Evolutionary conservation across 1,140 invertebrate genomes (phyloP).

Genomic region (Drosophila nebulosa): DNA sequence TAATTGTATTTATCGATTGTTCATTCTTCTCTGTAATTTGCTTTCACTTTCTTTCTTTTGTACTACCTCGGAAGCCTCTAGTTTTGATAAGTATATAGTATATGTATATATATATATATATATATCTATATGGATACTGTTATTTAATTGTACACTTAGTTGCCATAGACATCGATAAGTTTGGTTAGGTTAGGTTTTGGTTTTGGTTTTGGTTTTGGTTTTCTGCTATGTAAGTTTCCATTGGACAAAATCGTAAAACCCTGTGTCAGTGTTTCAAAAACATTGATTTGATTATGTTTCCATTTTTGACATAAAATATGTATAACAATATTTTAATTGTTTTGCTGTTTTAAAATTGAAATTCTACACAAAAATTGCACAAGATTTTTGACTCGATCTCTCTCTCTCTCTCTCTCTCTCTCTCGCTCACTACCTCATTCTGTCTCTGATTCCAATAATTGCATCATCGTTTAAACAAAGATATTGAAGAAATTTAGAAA

Average conservation of each 20-base stretch:
- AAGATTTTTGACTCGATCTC: conserved; percentile 46
- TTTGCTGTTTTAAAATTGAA: conserved; percentile 44
- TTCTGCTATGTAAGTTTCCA: conserved; percentile 33
- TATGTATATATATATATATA: conserved; percentile 49
- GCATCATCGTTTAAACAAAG: conserved; percentile 18
- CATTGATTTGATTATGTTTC: conserved; percentile 71
- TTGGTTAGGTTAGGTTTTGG: conserved; percentile 42
- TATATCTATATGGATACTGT: conserved; percentile 52
- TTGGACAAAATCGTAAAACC: conserved; percentile 43
- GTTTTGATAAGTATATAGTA: conserved; percentile 61
- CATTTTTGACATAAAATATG: conserved; percentile 28
- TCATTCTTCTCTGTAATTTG: conserved; percentile 11
- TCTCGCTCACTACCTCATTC: conserved; percentile 25
- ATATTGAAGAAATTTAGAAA: conserved; percentile 49
- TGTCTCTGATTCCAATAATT: conserved; percentile 4
- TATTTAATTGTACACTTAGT: conserved; percentile 42
- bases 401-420: conserved; percentile 1
- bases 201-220: conserved; percentile 17
- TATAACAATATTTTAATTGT: conserved; percentile 48
- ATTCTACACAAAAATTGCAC: conserved; percentile 69
- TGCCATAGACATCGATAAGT: conserved; percentile 54
- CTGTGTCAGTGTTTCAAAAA: conserved; percentile 50
- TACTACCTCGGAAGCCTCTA: conserved; percentile 76
- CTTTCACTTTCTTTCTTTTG: conserved; percentile 41
- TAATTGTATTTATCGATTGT: conserved; percentile 7